Evolutionary conservation across 2,113 vertebrate species (phyloP).

Genomic region (Trichomycterus rosablanca): DNA sequence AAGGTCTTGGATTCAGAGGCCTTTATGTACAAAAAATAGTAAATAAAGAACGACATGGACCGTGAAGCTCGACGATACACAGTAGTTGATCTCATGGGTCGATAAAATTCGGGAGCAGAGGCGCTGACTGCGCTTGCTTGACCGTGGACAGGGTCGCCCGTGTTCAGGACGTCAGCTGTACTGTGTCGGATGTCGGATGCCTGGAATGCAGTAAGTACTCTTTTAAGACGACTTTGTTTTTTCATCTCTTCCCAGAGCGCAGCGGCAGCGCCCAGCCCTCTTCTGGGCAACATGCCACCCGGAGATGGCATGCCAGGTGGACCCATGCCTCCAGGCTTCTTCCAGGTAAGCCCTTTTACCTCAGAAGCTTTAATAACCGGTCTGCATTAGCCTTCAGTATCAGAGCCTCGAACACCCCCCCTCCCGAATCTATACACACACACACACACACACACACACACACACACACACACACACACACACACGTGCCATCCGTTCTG

Average conservation of each 20-base stretch:
- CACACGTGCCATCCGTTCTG: slow-evolving; percentile 35
- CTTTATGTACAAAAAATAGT: too few relatives aligned
- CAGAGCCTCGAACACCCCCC: neutral
- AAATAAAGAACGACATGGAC: too few relatives aligned
- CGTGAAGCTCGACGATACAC: too few relatives aligned
- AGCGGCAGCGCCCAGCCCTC: slow-evolving; percentile 82
- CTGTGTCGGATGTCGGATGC: neutral
- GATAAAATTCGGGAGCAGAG: too few relatives aligned
- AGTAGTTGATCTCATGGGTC: too few relatives aligned
- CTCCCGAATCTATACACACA: neutral
- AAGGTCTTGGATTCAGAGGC: too few relatives aligned
- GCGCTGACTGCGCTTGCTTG: too few relatives aligned
- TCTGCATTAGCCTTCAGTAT: slow-evolving; percentile 9
- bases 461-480: slow-evolving; percentile 6
- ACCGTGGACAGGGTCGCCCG: too few relatives aligned
- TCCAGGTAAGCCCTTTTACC: slow-evolving; percentile 70
- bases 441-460: slow-evolving; percentile 5
- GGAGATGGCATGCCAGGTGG: slow-evolving; percentile 82
- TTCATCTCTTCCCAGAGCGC: too few relatives aligned
- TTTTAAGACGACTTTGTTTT: too few relatives aligned
- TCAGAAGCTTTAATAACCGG: slow-evolving; percentile 5
- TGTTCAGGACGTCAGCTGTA: too few relatives aligned
- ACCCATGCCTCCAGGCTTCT: slow-evolving; percentile 82
- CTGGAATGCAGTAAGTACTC: neutral
- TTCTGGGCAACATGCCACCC: slow-evolving; percentile 87